Base-by-base conservation (phyloP, 1,140 invertebrate species). In the Palaemon carinicauda region DNA sequence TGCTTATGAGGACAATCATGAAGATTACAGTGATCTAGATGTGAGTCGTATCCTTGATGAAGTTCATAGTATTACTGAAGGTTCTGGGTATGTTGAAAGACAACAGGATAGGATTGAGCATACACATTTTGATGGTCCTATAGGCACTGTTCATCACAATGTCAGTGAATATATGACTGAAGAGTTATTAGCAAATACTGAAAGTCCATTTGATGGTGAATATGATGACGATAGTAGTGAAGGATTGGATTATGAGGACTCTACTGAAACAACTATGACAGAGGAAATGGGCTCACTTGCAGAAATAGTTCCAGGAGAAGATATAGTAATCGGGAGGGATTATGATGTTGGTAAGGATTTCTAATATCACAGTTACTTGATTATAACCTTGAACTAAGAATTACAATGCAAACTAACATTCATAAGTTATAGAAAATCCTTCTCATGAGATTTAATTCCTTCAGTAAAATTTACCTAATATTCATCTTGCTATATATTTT, bases 61-160 rank as follows among this genome's bases (percentile, higher is more conserved):
- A 21, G 31, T 19, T 17, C 17, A n/a, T 17, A 21, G 10, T 12
- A 56, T 31, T 15, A 56, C 31, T 31, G 87, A 89, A 51, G 79
- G 60, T 29, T 89, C 89, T 14, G 89, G 89, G 71, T 88, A 90
- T 69, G 82, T 88, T 53, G 90, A 89, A 21, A 24, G 71, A 41
- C 90, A 90, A 87, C 90, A 89, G 60, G 89, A n/a, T n/a, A n/a
- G n/a, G n/a, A n/a, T n/a, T n/a, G n/a, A 87, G 53, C 88, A 90
- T 17, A 88, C 82, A 24, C 89, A 89, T 7, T 17, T 29, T 51
- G 77, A 89, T 21, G 81, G 82, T 51, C 69, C 7, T 12, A 41
- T 41, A 41, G 41, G 12, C 7, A 5, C 41, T 41, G 41, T 41
- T 41, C 41, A 1, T 7, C 41, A 41, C 41, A 88, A 51, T 19